Evolutionary conservation across 2,797 vertebrate genomes (phyloP).

Genomic region (Cynopterus sphinx): DNA sequence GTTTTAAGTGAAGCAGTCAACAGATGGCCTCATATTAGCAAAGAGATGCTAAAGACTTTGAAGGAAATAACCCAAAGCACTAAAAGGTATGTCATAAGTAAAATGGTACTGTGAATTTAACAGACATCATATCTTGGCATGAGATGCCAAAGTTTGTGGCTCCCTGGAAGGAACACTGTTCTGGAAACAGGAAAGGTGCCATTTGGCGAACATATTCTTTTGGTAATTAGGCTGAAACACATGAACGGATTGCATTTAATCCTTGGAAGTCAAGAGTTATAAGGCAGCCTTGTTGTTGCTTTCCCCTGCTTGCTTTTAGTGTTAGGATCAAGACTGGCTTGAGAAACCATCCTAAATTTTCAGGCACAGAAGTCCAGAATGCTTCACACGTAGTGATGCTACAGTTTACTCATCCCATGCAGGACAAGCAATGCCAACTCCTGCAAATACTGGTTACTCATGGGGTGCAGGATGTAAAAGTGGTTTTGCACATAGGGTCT

Average conservation of each 20-base stretch:
- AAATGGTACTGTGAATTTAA: not conserved
- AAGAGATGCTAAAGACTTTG: not conserved
- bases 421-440: not conserved
- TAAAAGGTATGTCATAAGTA: not conserved
- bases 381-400: not conserved
- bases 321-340: not conserved
- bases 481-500: not conserved
- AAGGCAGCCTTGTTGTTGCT: not conserved
- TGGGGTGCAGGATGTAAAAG: not conserved
- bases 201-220: not conserved
- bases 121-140: not conserved
- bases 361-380: not conserved
- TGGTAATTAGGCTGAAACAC: not conserved
- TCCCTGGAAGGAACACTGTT: slow-evolving; percentile 24
- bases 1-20: not conserved
- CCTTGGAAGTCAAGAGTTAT: not conserved
- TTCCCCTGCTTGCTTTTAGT: not conserved
- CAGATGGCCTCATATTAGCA: not conserved
- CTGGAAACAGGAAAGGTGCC: not conserved
- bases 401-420: not conserved
- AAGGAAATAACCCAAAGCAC: not conserved
- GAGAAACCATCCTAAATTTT: not conserved
- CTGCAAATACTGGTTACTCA: not conserved
- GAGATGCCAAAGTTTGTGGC: not conserved
- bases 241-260: not conserved